phyloP scores from a whole-genome alignment of 2,797 vertebrate species.

The Avahi laniger region DNA sequence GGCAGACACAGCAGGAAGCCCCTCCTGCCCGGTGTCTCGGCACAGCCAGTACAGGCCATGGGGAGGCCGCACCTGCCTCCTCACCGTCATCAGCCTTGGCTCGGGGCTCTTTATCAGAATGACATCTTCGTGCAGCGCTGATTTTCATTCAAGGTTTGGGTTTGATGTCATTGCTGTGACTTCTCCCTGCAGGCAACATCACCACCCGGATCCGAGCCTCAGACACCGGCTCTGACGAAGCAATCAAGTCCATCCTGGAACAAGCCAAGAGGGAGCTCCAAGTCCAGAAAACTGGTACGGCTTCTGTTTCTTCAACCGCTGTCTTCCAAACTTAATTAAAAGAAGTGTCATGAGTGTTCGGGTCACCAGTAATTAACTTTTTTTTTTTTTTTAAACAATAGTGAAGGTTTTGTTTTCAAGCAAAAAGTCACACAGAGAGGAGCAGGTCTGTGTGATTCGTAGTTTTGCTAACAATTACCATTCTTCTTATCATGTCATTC shows the following conservation, averaged over 20 bases:
- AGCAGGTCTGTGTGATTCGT: not conserved
- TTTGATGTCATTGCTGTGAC: slow-evolving; percentile 68
- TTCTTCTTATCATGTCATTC: not conserved
- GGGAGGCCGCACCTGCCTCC: slow-evolving; percentile 35
- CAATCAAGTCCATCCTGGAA: slow-evolving; percentile 97
- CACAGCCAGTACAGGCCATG: not conserved
- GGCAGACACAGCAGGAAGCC: not conserved
- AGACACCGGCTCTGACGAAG: slow-evolving; percentile 95
- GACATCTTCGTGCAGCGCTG: not conserved
- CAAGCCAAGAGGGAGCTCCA: slow-evolving; percentile 98
- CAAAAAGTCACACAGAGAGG: not conserved
- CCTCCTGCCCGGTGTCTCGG: not conserved
- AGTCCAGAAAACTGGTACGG: slow-evolving; percentile 95
- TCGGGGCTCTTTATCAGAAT: not conserved
- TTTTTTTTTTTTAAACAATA: not conserved
- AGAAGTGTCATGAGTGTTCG: slow-evolving; percentile 62
- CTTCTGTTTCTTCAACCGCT: not conserved
- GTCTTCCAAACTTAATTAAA: slow-evolving; percentile 62
- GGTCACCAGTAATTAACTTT: slow-evolving; percentile 22
- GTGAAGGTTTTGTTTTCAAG: not conserved
- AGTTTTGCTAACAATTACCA: not conserved
- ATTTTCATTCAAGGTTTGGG: not conserved
- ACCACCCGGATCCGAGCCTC: slow-evolving; percentile 94
- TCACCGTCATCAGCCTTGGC: not conserved
- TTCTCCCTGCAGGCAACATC: slow-evolving; percentile 91